These are phyloP conservation scores for Drosophila diplacantha DNA, from an alignment of 2,888 invertebrate species.

Conservation along the genomic window DNA sequence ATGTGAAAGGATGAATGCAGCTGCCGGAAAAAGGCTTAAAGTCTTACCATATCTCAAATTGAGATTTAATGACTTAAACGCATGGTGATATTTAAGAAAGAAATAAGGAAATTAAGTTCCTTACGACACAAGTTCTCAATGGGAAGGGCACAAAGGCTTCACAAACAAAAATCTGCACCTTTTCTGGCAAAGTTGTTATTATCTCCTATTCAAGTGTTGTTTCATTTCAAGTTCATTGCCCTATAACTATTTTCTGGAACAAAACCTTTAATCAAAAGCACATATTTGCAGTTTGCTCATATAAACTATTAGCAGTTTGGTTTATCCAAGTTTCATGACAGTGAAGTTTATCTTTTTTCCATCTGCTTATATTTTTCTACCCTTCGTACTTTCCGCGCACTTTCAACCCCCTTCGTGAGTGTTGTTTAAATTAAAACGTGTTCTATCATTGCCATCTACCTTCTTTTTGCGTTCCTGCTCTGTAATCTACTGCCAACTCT, in stretches of 20 bases:
- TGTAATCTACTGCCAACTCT: constrained; percentile 46
- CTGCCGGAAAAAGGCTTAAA: not conserved
- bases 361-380: not conserved
- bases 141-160: no score
- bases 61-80: not conserved
- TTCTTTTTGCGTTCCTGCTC: constrained; percentile 35
- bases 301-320: constrained; percentile 1
- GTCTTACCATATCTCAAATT: not conserved
- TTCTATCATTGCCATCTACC: constrained; percentile 75
- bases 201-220: not conserved
- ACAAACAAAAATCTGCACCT: not conserved
- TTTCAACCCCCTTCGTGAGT: constrained; percentile 15
- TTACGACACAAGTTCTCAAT: not conserved
- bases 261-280: not conserved
- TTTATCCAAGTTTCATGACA: not conserved
- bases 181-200: not conserved
- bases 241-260: not conserved
- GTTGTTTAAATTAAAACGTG: constrained; percentile 75
- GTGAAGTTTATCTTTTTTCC: constrained; percentile 1
- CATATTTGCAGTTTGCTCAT: not conserved
- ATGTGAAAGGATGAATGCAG: not conserved
- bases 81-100: not conserved
- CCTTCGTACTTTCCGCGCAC: not conserved
- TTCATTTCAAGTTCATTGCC: not conserved
- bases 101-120: not conserved